Percentiles rank a stretch among this genome's conserved stretches.
These are phyloP conservation scores for Colostygia pectinataria DNA, from an alignment of 2,888 invertebrate species.

Conservation along the genomic window DNA sequence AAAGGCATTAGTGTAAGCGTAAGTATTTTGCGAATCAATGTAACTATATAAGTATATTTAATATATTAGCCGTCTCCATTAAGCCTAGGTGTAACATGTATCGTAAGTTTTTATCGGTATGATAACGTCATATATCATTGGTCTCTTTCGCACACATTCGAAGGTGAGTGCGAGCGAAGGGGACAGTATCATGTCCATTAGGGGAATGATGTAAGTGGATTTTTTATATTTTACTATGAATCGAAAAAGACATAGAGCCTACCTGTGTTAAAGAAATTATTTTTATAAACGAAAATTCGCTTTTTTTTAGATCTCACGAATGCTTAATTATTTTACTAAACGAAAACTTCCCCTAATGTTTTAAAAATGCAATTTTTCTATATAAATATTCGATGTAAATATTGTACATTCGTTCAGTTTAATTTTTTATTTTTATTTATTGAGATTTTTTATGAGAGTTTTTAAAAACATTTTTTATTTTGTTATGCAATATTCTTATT, in stretches of 20 bases:
- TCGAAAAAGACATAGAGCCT: constrained; percentile 76
- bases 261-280: constrained; percentile 61
- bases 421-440: constrained; percentile 67
- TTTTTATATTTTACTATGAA: constrained; percentile 82
- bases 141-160: constrained; percentile 51
- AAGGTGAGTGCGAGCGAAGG: constrained; percentile 19
- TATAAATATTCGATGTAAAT: constrained; percentile 80
- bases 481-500: constrained; percentile 64
- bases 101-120: constrained; percentile 78
- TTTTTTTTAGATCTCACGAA: constrained; percentile 63
- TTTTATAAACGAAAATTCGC: constrained; percentile 62
- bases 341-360: constrained; percentile 57
- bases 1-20: constrained; percentile 50
- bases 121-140: constrained; percentile 60
- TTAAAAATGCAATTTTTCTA: constrained; percentile 62
- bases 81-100: constrained; percentile 72
- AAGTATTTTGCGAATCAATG: constrained; percentile 54
- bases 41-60: constrained; percentile 78
- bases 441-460: constrained; percentile 69
- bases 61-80: constrained; percentile 78
- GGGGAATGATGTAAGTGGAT: constrained; percentile 75
- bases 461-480: constrained; percentile 67
- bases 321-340: constrained; percentile 40
- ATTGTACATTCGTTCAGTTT: constrained; percentile 73
- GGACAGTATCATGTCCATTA: constrained; percentile 69